Evolutionary conservation across 2,113 vertebrate species (phyloP).

Genomic region (Phainopepla nitens): DNA sequence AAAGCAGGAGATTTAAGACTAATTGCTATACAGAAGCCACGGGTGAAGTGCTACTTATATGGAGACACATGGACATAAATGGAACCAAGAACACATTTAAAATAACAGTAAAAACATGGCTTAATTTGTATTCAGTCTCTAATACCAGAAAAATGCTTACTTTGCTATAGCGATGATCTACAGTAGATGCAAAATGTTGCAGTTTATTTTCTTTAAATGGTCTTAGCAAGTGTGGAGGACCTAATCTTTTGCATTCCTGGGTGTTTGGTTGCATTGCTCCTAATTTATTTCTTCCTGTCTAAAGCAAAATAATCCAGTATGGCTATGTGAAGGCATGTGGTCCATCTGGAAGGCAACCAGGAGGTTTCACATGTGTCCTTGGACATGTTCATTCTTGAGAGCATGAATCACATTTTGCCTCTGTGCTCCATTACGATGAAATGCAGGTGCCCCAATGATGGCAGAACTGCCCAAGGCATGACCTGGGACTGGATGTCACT

Average conservation of each 20-base stretch:
- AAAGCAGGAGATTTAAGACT: conserved; percentile 35
- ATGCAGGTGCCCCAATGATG: background rate
- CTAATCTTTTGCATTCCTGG: background rate
- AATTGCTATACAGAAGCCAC: background rate
- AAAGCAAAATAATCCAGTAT: background rate
- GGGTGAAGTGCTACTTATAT: background rate
- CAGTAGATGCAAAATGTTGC: background rate
- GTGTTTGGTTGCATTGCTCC: background rate
- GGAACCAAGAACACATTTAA: background rate
- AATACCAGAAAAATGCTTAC: background rate
- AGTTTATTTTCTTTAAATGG: background rate
- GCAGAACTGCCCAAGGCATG: background rate
- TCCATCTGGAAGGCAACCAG: background rate
- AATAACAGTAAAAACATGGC: background rate
- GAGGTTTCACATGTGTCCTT: background rate
- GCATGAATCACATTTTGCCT: background rate
- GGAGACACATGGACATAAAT: background rate
- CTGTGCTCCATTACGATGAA: background rate
- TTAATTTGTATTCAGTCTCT: background rate
- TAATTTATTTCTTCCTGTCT: background rate
- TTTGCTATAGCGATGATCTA: background rate
- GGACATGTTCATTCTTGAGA: background rate
- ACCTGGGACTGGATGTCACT: background rate
- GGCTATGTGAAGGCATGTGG: background rate
- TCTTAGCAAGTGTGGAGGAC: background rate